Percentiles rank a stretch among this genome's conserved stretches.
Conservation (phyloP, 2,113 vertebrate species). For the Pelodiscus sinensis region DNA sequence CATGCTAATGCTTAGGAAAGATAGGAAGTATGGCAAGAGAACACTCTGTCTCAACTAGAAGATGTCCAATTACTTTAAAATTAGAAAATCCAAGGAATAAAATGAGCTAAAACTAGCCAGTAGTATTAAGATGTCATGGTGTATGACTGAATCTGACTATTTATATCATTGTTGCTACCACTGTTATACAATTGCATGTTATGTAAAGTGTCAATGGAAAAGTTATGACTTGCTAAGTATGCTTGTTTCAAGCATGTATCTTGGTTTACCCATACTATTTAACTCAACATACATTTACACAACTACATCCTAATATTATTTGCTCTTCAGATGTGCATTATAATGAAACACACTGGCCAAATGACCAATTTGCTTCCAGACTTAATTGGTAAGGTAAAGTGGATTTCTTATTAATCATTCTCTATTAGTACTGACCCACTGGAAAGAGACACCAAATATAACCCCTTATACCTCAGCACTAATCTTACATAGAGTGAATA, state of each 20-base stretch:
- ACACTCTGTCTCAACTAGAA: not conserved
- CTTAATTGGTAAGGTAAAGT: conserved; percentile 19
- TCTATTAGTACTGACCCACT: conserved; percentile 56
- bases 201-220: no score
- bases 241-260: no score
- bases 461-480: conserved; percentile 27
- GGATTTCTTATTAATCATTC: conserved; percentile 54
- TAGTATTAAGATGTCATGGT: not conserved
- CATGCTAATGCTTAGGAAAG: not conserved
- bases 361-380: conserved; percentile 51
- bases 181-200: no score
- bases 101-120: not conserved
- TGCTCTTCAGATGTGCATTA: not conserved
- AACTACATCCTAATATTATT: not conserved
- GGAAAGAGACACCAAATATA: conserved; percentile 32
- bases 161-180: no score
- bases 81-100: not conserved
- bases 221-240: no score
- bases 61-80: not conserved
- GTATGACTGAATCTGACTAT: no score
- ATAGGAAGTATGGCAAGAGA: not conserved
- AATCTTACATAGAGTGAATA: conserved; percentile 35
- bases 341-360: conserved; percentile 33
- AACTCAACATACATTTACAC: not conserved
- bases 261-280: not conserved